A percentile compares a stretch with the other conserved stretches of the same genome.
These are phyloP conservation scores for Leptinotarsa texana DNA, from an alignment of 1,140 invertebrate genomes.

Conservation along the genomic window DNA sequence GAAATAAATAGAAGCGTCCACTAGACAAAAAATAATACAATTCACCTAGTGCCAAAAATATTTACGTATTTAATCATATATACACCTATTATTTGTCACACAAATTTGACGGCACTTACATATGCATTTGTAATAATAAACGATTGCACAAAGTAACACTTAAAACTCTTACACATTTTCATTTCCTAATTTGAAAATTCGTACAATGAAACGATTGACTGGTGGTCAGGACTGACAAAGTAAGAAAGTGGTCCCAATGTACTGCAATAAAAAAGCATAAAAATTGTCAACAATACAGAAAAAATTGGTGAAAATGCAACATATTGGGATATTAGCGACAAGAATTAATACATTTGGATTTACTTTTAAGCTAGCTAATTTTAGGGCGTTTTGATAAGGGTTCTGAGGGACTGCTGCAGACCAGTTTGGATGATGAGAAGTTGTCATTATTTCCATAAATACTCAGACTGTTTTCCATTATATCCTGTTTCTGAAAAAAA, in stretches of 20 bases:
- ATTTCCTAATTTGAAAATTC: neutral
- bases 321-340: slow-evolving; percentile 12
- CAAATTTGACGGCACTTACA: slow-evolving; percentile 46
- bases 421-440: slow-evolving; percentile 45
- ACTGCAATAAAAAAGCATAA: slow-evolving; percentile 10
- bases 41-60: slow-evolving; percentile 35
- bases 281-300: slow-evolving; percentile 8
- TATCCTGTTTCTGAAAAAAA: slow-evolving; percentile 51
- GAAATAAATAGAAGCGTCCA: slow-evolving; percentile 28
- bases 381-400: slow-evolving; percentile 50
- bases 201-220: neutral
- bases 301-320: neutral
- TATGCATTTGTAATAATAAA: slow-evolving; percentile 27
- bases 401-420: slow-evolving; percentile 52
- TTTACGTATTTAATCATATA: slow-evolving; percentile 29
- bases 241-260: slow-evolving; percentile 32
- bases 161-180: neutral
- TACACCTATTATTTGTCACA: slow-evolving; percentile 46
- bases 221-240: neutral
- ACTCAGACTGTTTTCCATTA: slow-evolving; percentile 50
- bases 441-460: slow-evolving; percentile 45
- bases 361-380: slow-evolving; percentile 52
- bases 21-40: slow-evolving; percentile 25
- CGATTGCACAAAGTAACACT: slow-evolving; percentile 38
- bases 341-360: slow-evolving; percentile 12